phyloP scores from a whole-genome alignment of 2,888 invertebrate species.

The Augochlorella aurata region DNA sequence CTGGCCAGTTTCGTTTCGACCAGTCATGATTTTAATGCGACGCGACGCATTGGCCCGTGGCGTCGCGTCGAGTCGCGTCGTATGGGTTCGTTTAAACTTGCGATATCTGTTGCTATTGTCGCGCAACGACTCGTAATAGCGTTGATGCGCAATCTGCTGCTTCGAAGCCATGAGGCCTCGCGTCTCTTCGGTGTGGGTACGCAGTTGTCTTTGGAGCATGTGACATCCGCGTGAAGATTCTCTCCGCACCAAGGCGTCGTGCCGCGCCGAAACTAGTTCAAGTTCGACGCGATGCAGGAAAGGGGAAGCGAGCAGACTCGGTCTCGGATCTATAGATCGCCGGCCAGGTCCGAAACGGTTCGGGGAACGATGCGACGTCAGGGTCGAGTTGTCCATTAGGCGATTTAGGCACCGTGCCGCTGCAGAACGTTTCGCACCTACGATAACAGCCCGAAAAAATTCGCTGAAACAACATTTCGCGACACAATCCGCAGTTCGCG shows the following conservation, averaged over 20 bases:
- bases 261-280: constrained; percentile 13
- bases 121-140: constrained; percentile 19
- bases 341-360: background rate
- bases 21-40: background rate
- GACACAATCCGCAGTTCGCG: background rate
- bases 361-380: too few species aligned
- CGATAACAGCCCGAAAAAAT: background rate
- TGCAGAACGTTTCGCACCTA: background rate
- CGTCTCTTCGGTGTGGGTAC: constrained; percentile 12
- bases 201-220: constrained; percentile 25
- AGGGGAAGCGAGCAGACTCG: background rate
- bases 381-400: background rate
- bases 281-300: constrained; percentile 8
- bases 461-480: background rate
- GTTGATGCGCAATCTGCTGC: constrained; percentile 55
- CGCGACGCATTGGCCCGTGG: background rate
- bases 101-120: constrained; percentile 23
- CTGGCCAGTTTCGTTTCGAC: background rate
- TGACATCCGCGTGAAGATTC: constrained; percentile 14
- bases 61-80: background rate
- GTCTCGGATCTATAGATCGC: background rate
- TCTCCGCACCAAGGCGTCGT: background rate
- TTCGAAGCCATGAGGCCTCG: constrained; percentile 52
- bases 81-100: background rate
- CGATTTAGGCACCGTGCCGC: background rate